Conservation (phyloP, 2,113 vertebrate genomes). For the Callocephalon fimbriatum region DNA sequence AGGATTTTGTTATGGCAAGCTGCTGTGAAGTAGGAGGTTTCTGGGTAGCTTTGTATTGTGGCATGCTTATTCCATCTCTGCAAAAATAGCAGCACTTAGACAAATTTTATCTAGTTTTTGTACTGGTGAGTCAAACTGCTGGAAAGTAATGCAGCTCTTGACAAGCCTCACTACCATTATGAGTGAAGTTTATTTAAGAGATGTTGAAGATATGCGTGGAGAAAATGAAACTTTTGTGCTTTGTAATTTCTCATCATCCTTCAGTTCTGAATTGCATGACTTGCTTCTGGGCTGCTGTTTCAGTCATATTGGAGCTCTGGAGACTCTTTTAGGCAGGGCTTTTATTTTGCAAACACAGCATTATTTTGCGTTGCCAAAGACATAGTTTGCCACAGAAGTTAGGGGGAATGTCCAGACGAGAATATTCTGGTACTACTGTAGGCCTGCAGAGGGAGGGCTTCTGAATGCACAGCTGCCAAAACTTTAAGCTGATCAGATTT, state of each 20-base stretch:
- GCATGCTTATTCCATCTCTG: background rate
- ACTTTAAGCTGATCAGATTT: background rate
- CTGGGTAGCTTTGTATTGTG: background rate
- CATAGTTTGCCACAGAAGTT: background rate
- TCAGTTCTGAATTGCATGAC: background rate
- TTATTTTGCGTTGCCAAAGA: background rate
- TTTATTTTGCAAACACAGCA: background rate
- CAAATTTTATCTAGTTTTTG: conserved; percentile 9
- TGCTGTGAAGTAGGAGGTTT: conserved; percentile 10
- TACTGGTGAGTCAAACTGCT: background rate
- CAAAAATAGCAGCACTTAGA: conserved; percentile 51
- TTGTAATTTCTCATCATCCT: background rate
- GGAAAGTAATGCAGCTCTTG: background rate
- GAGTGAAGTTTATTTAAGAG: background rate
- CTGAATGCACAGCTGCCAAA: background rate
- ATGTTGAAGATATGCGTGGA: background rate
- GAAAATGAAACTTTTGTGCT: background rate
- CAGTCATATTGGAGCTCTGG: background rate
- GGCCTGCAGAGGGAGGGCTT: background rate
- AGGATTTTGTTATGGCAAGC: conserved; percentile 9
- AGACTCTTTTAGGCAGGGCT: background rate
- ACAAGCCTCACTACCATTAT: background rate
- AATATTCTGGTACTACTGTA: background rate
- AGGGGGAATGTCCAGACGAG: background rate
- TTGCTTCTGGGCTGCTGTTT: background rate